A percentile compares a stretch with the other conserved stretches of the same genome.
Evolutionary conservation across 2,888 invertebrate species (phyloP).

Genomic region (Ormyrus nitidulus): DNA sequence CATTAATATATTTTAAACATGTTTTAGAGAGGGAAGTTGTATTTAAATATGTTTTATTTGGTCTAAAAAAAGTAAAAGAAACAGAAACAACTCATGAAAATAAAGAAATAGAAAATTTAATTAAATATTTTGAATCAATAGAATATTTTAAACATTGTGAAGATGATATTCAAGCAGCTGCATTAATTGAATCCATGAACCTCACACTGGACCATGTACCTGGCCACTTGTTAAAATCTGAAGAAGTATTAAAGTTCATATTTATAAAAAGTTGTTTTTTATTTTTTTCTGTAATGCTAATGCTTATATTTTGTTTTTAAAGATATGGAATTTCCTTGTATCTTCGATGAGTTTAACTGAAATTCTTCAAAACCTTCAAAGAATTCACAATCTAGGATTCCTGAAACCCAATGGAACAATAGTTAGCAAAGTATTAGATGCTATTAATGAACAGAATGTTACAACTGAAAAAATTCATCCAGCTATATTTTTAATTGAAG

Average conservation of each 20-base stretch:
- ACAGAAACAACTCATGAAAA: conserved; percentile 62
- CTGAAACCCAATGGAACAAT: conserved; percentile 77
- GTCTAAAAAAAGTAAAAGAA: conserved; percentile 76
- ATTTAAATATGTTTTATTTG: conserved; percentile 77
- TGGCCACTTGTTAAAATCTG: conserved; percentile 80
- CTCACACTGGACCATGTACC: conserved; percentile 84
- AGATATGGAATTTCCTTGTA: conserved; percentile 82
- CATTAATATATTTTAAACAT: conserved; percentile 10
- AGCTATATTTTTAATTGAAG: conserved; percentile 78
- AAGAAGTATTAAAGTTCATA: conserved; percentile 76
- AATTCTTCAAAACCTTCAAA: conserved; percentile 78
- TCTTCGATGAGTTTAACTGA: conserved; percentile 77
- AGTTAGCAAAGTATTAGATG: conserved; percentile 77
- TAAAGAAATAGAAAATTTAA: conserved; percentile 71
- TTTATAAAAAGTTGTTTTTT: too few species aligned
- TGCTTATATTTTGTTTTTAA: conserved; percentile 39
- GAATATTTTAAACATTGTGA: conserved; percentile 70
- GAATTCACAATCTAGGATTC: conserved; percentile 81
- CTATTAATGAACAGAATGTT: conserved; percentile 77
- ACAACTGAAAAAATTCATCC: conserved; percentile 76
- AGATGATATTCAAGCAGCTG: conserved; percentile 77
- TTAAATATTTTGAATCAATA: conserved; percentile 66
- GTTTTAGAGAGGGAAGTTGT: conserved; percentile 65
- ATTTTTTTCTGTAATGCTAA: background rate
- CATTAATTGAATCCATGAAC: conserved; percentile 76